Evolutionary conservation across 2,113 vertebrate genomes (phyloP).

Genomic region (Indicator indicator): DNA sequence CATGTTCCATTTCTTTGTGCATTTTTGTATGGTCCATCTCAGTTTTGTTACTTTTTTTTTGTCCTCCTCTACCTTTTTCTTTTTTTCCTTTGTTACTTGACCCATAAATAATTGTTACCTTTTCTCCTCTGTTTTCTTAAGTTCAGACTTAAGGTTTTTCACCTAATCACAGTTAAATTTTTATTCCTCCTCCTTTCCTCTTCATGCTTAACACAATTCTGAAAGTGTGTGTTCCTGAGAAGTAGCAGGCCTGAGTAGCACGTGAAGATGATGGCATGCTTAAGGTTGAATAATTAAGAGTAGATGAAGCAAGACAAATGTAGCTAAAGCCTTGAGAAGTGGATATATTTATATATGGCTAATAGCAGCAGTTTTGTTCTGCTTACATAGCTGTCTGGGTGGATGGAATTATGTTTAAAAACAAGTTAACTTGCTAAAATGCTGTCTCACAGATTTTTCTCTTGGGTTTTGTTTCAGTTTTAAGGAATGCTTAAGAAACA

Average conservation of each 20-base stretch:
- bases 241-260: background rate
- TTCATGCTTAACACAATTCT: background rate
- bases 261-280: background rate
- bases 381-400: background rate
- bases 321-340: background rate
- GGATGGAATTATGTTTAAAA: background rate
- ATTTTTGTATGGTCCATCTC: background rate
- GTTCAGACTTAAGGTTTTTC: background rate
- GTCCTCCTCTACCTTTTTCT: background rate
- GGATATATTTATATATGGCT: background rate
- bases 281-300: background rate
- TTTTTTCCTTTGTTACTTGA: background rate
- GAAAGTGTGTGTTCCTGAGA: background rate
- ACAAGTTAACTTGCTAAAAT: background rate
- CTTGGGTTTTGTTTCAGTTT: background rate
- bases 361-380: background rate
- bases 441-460: background rate
- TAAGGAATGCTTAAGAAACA: background rate
- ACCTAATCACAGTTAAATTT: background rate
- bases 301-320: background rate
- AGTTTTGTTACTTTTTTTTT: background rate
- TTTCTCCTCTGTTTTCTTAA: background rate
- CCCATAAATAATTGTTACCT: background rate
- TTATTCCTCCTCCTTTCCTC: background rate
- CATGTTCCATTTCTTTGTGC: background rate